Conservation (phyloP, 2,113 vertebrate genomes). For the Proteles cristata region DNA sequence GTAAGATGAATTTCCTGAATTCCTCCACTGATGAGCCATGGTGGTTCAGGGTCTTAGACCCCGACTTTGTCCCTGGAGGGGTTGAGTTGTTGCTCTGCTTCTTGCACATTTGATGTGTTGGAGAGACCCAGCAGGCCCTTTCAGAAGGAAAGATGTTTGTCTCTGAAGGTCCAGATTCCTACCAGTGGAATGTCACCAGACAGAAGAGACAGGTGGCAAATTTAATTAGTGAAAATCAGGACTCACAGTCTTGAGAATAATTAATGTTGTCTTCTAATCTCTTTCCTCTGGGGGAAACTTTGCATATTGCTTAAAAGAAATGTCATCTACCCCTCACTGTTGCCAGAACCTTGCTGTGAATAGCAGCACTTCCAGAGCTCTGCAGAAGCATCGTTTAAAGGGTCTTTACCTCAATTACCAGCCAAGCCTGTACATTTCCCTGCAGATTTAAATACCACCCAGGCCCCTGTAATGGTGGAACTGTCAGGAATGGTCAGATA, state of each 20-base stretch:
- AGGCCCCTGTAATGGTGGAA: neutral
- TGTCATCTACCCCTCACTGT: conserved; percentile 75
- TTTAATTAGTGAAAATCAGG: conserved; percentile 80
- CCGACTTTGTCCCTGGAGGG: neutral
- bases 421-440: neutral
- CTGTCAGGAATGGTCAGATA: neutral
- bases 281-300: conserved; percentile 76
- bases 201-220: conserved; percentile 79
- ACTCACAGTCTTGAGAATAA: conserved; percentile 77
- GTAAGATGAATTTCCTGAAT: neutral
- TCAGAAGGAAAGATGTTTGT: conserved; percentile 53
- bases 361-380: conserved; percentile 55
- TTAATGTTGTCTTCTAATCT: conserved; percentile 81
- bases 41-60: neutral
- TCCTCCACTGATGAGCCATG: neutral
- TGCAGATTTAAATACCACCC: neutral
- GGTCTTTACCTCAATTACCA: conserved; percentile 37
- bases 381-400: conserved; percentile 24
- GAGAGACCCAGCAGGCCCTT: neutral
- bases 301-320: conserved; percentile 81
- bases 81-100: neutral
- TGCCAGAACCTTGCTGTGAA: conserved; percentile 71
- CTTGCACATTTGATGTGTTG: neutral
- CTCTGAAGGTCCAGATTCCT: conserved; percentile 53
- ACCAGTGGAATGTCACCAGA: conserved; percentile 64